Conservation (phyloP, 1,140 invertebrate genomes). For the Lethrus apterus region DNA sequence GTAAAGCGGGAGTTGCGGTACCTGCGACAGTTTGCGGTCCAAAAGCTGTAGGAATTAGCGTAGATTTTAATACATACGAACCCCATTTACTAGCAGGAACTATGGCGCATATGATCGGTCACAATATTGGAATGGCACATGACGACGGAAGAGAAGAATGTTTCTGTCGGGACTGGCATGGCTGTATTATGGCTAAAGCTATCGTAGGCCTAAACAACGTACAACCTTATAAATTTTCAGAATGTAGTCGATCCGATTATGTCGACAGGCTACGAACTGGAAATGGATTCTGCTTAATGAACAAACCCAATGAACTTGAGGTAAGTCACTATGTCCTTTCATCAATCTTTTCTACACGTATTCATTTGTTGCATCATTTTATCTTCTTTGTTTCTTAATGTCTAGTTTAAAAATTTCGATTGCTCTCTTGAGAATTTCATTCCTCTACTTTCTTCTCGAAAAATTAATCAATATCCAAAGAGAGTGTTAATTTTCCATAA, state of each 20-base stretch:
- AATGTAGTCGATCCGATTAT: slow-evolving; percentile 81
- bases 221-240: slow-evolving; percentile 89
- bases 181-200: slow-evolving; percentile 90
- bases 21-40: slow-evolving; percentile 85
- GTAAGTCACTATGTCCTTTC: slow-evolving; percentile 42
- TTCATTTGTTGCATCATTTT: neutral
- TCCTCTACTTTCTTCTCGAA: neutral
- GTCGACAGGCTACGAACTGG: slow-evolving; percentile 70
- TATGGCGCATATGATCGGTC: slow-evolving; percentile 94
- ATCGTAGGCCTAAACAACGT: slow-evolving; percentile 86
- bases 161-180: slow-evolving; percentile 87
- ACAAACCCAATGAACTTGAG: slow-evolving; percentile 87
- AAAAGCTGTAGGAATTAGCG: slow-evolving; percentile 85
- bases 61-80: slow-evolving; percentile 87
- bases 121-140: slow-evolving; percentile 92
- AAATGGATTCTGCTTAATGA: slow-evolving; percentile 78
- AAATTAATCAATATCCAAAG: too few species aligned
- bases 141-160: slow-evolving; percentile 84
- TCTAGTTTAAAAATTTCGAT: neutral
- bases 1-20: slow-evolving; percentile 85
- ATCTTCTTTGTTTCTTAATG: neutral
- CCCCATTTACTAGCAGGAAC: slow-evolving; percentile 88
- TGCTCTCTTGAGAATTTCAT: neutral
- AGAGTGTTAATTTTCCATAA: neutral
- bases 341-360: neutral